Evolutionary conservation across 2,888 invertebrate species (phyloP).

Genomic region (Tortrix viridana): DNA sequence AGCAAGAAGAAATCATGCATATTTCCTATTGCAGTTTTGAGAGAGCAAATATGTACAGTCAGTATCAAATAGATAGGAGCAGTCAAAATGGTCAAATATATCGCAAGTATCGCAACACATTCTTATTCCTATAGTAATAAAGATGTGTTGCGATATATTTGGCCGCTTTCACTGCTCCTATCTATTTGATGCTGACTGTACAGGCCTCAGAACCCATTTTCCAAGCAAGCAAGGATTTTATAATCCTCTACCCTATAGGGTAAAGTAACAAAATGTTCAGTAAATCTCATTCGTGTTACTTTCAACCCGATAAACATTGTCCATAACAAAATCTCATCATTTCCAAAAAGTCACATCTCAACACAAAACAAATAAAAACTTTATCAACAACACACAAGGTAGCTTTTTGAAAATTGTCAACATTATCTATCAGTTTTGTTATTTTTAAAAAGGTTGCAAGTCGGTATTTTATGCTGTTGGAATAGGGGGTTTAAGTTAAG

Average conservation of each 20-base stretch:
- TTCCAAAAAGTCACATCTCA: not conserved
- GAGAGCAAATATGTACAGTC: too few relatives aligned
- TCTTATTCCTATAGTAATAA: too few relatives aligned
- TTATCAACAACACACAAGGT: not conserved
- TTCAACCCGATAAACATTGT: conserved; percentile 8
- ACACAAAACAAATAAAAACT: not conserved
- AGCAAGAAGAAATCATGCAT: too few relatives aligned
- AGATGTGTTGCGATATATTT: too few relatives aligned
- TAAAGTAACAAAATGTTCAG: not conserved
- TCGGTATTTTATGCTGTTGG: not conserved
- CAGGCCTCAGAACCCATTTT: too few relatives aligned
- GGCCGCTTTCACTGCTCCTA: too few relatives aligned
- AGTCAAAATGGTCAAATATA: too few relatives aligned
- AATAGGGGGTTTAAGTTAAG: not conserved
- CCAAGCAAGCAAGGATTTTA: too few relatives aligned
- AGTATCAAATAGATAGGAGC: too few relatives aligned
- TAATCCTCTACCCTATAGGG: not conserved
- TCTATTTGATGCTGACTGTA: too few relatives aligned
- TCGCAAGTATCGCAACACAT: too few relatives aligned
- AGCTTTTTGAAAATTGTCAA: not conserved
- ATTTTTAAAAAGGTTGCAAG: not conserved
- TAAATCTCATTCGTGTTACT: conserved; percentile 1
- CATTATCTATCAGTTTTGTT: not conserved
- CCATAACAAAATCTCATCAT: not conserved
- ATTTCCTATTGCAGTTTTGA: too few relatives aligned